Evolutionary conservation across 2,113 vertebrate species (phyloP).

Genomic region (Rostratula benghalensis): DNA sequence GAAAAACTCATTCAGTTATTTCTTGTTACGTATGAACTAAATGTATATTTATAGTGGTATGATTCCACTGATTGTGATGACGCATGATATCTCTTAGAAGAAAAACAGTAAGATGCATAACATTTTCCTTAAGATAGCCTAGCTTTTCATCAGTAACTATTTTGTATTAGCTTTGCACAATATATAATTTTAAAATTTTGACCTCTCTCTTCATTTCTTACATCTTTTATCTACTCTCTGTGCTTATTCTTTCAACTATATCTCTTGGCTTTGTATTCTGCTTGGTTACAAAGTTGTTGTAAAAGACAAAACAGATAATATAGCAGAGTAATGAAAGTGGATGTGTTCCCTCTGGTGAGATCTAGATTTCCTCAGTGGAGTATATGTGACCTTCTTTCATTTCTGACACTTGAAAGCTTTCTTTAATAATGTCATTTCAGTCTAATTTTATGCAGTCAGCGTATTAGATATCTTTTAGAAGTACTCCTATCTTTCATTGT

Average conservation of each 20-base stretch:
- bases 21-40: neutral
- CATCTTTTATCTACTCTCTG: neutral
- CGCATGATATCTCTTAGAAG: neutral
- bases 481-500: neutral
- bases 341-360: conserved; percentile 1
- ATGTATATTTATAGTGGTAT: neutral
- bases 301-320: conserved; percentile 15
- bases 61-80: neutral
- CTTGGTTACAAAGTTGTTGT: neutral
- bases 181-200: neutral
- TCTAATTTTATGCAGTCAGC: neutral
- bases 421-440: neutral
- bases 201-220: neutral
- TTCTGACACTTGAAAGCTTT: conserved; percentile 13
- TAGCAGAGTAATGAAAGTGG: neutral
- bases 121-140: neutral
- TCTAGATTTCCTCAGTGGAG: neutral
- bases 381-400: neutral
- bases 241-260: neutral
- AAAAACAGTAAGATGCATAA: neutral
- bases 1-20: neutral
- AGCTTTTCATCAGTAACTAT: neutral
- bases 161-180: neutral
- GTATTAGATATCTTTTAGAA: neutral
- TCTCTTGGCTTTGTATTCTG: neutral